phyloP scores from a whole-genome alignment of 2,888 invertebrate species.

The Gasteruption jaculator region DNA sequence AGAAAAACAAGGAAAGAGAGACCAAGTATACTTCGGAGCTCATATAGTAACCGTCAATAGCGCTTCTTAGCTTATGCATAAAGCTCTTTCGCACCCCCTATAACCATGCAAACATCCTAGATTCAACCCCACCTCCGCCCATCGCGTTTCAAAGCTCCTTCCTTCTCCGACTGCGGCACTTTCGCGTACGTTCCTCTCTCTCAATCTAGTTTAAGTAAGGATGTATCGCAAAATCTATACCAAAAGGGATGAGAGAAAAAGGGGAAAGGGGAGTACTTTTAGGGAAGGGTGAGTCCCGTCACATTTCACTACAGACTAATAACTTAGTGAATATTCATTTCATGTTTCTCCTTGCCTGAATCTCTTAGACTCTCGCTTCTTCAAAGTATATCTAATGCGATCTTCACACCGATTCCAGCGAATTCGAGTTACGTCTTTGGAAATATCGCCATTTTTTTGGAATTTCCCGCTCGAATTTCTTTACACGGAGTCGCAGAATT shows the following conservation, averaged over 20 bases:
- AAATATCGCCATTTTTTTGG: no score
- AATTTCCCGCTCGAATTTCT: no score
- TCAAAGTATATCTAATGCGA: conserved; percentile 46
- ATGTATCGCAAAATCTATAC: conserved; percentile 51
- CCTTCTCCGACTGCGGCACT: conserved; percentile 7
- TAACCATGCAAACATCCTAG: no score
- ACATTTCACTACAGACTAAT: conserved; percentile 53
- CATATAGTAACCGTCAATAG: conserved; percentile 42
- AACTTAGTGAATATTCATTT: conserved; percentile 53
- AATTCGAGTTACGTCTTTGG: no score
- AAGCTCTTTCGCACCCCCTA: conserved; percentile 46
- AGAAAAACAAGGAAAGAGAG: no score
- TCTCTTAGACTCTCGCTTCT: conserved; percentile 21
- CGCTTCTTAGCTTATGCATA: conserved; percentile 48
- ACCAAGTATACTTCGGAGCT: neutral
- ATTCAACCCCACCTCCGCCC: no score
- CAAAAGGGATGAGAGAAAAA: conserved; percentile 32
- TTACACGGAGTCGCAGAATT: no score
- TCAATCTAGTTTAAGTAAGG: conserved; percentile 41
- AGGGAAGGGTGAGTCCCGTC: conserved; percentile 49
- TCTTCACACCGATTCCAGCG: conserved; percentile 42
- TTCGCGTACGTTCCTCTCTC: conserved; percentile 16
- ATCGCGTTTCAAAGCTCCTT: no score
- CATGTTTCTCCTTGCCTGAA: conserved; percentile 51
- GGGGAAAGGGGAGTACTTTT: conserved; percentile 27